Percentiles rank a stretch among this genome's conserved stretches.
Evolutionary conservation across 2,797 vertebrate species (phyloP).

Genomic region (Etheostoma perlongum): DNA sequence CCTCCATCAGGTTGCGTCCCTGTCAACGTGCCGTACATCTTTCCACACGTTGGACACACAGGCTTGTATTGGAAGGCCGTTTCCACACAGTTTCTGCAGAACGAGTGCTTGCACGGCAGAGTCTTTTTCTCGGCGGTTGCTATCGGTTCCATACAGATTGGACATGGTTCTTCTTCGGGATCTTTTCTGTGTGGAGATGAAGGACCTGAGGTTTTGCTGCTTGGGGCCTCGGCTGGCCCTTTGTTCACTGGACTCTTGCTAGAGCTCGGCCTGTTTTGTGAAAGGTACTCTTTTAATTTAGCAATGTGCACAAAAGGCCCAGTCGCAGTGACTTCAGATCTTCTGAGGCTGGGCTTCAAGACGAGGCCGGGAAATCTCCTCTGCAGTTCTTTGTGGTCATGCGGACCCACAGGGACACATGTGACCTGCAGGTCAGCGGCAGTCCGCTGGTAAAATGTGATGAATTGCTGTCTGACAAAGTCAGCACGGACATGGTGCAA

Average conservation of each 20-base stretch:
- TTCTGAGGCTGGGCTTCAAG: neutral
- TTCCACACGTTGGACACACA: slow-evolving; percentile 82
- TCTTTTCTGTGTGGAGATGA: slow-evolving; percentile 9
- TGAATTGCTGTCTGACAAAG: slow-evolving; percentile 72
- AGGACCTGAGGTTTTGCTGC: neutral
- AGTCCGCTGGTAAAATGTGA: slow-evolving; percentile 81
- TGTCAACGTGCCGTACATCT: slow-evolving; percentile 74
- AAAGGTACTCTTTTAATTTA: slow-evolving; percentile 52
- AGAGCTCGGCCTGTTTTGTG: neutral
- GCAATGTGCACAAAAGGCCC: slow-evolving; percentile 71
- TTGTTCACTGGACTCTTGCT: neutral
- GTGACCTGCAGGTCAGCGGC: slow-evolving; percentile 69
- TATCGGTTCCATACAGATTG: slow-evolving; percentile 83
- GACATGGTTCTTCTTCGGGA: slow-evolving; percentile 69
- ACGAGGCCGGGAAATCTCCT: slow-evolving; percentile 66
- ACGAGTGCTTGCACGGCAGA: slow-evolving; percentile 81
- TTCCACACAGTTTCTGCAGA: slow-evolving; percentile 79
- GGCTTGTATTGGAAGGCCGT: slow-evolving; percentile 81
- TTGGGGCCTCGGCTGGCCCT: neutral
- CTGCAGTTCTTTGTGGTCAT: neutral
- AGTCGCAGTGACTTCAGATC: neutral
- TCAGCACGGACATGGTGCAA: neutral
- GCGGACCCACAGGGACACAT: neutral
- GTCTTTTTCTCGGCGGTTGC: slow-evolving; percentile 38
- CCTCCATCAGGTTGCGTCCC: slow-evolving; percentile 82